These are phyloP conservation scores for Ambastaia sidthimunki DNA, from an alignment of 2,797 vertebrate genomes.

Conservation along the genomic window DNA sequence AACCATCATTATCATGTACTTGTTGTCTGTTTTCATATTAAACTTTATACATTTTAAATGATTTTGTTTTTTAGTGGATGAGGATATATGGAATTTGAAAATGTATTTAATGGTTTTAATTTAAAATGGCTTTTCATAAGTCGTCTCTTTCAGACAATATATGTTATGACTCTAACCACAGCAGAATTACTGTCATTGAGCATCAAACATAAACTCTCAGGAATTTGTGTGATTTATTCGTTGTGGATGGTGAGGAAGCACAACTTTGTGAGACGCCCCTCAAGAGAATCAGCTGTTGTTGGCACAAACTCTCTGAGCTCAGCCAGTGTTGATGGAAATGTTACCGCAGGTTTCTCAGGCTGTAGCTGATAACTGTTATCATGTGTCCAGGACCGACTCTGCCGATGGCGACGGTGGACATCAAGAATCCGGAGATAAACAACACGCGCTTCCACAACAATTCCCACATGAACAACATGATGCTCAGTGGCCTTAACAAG, in stretches of 20 bases:
- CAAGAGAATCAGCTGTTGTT: conserved; percentile 55
- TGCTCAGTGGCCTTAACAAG: conserved; percentile 87
- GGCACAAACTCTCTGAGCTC: conserved; percentile 41
- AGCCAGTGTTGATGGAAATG: neutral
- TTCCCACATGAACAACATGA: conserved; percentile 91
- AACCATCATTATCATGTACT: too few relatives aligned
- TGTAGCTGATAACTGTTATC: conserved; percentile 27
- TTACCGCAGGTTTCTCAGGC: conserved; percentile 5
- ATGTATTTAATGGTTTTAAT: too few relatives aligned
- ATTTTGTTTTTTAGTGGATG: too few relatives aligned
- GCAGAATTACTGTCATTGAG: neutral
- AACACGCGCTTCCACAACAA: conserved; percentile 88
- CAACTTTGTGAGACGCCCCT: conserved; percentile 49
- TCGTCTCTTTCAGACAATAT: too few relatives aligned
- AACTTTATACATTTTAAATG: too few relatives aligned
- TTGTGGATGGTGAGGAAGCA: neutral
- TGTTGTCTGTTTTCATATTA: too few relatives aligned
- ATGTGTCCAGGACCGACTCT: conserved; percentile 85
- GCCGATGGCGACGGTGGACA: conserved; percentile 96
- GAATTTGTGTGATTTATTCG: conserved; percentile 23
- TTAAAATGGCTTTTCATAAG: too few relatives aligned
- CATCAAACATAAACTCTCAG: neutral
- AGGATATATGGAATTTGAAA: too few relatives aligned
- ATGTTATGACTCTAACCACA: neutral
- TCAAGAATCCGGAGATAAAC: conserved; percentile 98